Evolutionary conservation across 1,140 invertebrate species (phyloP).

Genomic region (Idris sp.): DNA sequence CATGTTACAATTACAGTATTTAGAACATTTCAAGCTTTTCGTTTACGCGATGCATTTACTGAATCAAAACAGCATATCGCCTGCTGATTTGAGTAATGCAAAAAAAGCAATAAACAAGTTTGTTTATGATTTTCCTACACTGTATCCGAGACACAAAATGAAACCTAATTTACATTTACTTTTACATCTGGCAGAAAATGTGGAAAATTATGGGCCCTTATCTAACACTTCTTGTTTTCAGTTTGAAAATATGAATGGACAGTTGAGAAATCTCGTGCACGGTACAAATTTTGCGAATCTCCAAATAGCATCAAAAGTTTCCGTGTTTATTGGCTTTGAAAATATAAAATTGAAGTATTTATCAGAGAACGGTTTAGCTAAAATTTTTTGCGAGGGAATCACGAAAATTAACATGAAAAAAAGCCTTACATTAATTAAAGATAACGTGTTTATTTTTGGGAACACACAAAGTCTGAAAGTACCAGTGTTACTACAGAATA

Average conservation of each 20-base stretch:
- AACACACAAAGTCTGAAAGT: too few relatives aligned
- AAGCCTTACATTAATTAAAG: too few relatives aligned
- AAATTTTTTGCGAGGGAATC: not conserved
- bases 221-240: not conserved
- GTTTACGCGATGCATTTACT: not conserved
- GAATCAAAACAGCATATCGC: not conserved
- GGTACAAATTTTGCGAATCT: not conserved
- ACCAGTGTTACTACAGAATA: too few relatives aligned
- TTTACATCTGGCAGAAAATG: not conserved
- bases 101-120: not conserved
- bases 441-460: too few relatives aligned
- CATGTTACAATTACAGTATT: not conserved
- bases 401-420: too few relatives aligned
- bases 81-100: not conserved
- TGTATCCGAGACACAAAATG: too few relatives aligned
- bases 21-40: not conserved
- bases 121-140: too few relatives aligned
- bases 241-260: constrained; percentile 4
- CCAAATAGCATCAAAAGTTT: not conserved
- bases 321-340: not conserved
- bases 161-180: not conserved
- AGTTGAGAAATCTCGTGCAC: constrained; percentile 2
- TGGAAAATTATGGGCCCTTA: not conserved
- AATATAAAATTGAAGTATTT: constrained; percentile 1
- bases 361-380: not conserved